Conservation (phyloP, 2,113 vertebrate genomes). For the Rhineura floridana region DNA sequence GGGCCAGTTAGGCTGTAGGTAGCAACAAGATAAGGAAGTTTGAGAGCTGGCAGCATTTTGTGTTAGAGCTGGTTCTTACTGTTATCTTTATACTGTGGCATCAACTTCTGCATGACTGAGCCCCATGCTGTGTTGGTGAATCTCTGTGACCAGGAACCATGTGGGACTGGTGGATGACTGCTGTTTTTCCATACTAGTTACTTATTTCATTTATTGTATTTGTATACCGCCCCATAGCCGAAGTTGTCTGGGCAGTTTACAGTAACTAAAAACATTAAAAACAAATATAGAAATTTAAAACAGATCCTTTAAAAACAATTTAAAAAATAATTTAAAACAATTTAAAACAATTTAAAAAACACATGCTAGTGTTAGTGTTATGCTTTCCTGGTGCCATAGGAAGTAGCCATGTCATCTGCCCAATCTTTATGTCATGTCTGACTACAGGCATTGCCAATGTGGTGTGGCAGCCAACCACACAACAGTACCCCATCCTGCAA, state of each 20-base stretch:
- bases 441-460: background rate
- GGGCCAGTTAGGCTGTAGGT: background rate
- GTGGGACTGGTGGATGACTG: background rate
- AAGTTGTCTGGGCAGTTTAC: no score
- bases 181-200: background rate
- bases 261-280: no score
- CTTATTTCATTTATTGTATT: no score
- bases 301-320: no score
- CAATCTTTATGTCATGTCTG: background rate
- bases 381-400: background rate
- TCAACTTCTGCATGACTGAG: background rate
- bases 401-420: background rate
- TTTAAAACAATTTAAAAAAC: no score
- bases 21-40: background rate
- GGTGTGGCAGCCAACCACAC: background rate
- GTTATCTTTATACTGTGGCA: background rate
- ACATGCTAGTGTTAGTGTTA: no score
- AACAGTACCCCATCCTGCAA: background rate
- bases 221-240: no score
- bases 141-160: background rate
- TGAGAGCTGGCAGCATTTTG: background rate
- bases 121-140: background rate
- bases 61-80: background rate
- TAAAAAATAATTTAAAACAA: no score
- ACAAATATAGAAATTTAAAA: no score